A percentile compares a stretch with the other conserved stretches of the same genome.
Conservation (phyloP, 2,888 invertebrate species). For the Hirtodrosophila alboralis region DNA sequence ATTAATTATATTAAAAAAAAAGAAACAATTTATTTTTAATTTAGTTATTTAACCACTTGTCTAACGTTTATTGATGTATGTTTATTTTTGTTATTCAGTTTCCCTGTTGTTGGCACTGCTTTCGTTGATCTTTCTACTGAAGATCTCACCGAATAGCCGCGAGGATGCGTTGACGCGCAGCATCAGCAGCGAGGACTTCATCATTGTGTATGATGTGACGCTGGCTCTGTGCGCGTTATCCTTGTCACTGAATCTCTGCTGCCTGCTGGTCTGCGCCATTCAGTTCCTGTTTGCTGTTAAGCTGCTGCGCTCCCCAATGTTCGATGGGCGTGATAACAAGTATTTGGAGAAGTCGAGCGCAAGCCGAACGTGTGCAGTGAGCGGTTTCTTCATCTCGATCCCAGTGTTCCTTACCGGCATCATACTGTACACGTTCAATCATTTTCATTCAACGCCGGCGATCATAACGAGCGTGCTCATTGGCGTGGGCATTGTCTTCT, state of each 20-base stretch:
- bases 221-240: conserved; percentile 95
- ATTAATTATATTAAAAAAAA: too few relatives aligned
- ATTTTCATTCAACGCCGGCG: conserved; percentile 95
- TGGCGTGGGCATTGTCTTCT: conserved; percentile 95
- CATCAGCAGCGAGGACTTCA: conserved; percentile 90
- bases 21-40: too few relatives aligned
- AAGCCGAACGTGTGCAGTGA: conserved; percentile 95
- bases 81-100: conserved; percentile 85
- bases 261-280: conserved; percentile 95
- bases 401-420: conserved; percentile 96
- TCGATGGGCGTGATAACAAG: conserved; percentile 92
- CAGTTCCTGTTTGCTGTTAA: conserved; percentile 97
- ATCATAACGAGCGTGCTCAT: conserved; percentile 95
- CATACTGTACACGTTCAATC: conserved; percentile 95
- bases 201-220: conserved; percentile 95
- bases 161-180: conserved; percentile 83
- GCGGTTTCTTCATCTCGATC: conserved; percentile 97
- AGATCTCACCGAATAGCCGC: conserved; percentile 89
- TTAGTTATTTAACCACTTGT: too few relatives aligned
- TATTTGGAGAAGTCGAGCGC: conserved; percentile 96
- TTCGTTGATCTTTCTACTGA: conserved; percentile 92
- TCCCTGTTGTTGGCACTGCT: conserved; percentile 92
- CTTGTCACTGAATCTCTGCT: conserved; percentile 94
- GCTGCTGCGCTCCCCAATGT: conserved; percentile 93
- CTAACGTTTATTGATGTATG: too few relatives aligned